Conservation (phyloP, 1,140 invertebrate species). For the Colletes latitarsis region DNA sequence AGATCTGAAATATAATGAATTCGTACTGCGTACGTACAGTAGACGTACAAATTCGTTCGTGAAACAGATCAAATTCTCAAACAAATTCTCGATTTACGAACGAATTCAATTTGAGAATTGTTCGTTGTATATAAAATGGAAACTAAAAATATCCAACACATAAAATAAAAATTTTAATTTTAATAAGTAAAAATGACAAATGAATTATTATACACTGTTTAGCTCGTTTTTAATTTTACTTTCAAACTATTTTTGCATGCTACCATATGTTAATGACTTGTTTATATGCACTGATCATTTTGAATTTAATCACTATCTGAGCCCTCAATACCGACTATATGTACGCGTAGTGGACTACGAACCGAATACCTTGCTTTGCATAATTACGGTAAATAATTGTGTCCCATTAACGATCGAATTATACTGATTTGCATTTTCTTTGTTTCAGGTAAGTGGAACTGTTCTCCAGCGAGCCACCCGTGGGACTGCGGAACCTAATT, state of each 20-base stretch:
- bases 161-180: too few relatives aligned
- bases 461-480: neutral
- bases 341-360: neutral
- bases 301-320: neutral
- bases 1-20: neutral
- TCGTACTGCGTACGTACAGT: neutral
- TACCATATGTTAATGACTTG: too few relatives aligned
- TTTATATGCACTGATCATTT: neutral
- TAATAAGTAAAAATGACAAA: too few relatives aligned
- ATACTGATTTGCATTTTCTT: slow-evolving; percentile 42
- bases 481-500: neutral
- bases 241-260: too few relatives aligned
- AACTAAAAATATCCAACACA: too few relatives aligned
- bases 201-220: too few relatives aligned
- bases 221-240: too few relatives aligned
- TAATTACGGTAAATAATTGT: slow-evolving; percentile 27
- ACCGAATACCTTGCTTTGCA: neutral
- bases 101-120: too few relatives aligned
- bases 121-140: too few relatives aligned
- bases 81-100: too few relatives aligned
- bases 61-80: too few relatives aligned
- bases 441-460: slow-evolving; percentile 46
- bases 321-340: too few relatives aligned
- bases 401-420: slow-evolving; percentile 5
- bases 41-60: neutral